Evolutionary conservation across 2,797 vertebrate genomes (phyloP).

Genomic region (Helarctos malayanus): DNA sequence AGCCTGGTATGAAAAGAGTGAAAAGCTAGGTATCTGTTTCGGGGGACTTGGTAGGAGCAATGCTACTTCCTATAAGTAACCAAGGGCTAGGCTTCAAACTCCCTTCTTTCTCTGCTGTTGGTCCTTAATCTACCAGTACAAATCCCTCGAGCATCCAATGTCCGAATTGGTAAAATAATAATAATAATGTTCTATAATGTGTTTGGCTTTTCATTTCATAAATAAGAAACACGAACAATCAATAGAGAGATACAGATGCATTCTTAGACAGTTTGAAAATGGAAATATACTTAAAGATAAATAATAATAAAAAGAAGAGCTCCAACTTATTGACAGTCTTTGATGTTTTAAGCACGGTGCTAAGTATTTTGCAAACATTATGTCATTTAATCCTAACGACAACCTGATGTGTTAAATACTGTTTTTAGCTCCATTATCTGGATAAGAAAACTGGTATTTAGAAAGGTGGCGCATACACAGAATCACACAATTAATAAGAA

Average conservation of each 20-base stretch:
- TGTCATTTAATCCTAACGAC: background rate
- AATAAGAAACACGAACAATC: background rate
- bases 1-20: background rate
- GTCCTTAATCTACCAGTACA: background rate
- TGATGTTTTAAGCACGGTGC: background rate
- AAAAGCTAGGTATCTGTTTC: background rate
- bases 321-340: background rate
- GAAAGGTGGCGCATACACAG: background rate
- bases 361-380: background rate
- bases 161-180: background rate
- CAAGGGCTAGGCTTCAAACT: background rate
- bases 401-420: background rate
- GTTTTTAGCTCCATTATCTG: conserved; percentile 12
- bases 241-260: background rate
- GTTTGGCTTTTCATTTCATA: background rate
- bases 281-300: background rate
- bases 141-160: background rate
- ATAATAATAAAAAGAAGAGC: background rate
- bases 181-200: background rate
- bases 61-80: background rate
- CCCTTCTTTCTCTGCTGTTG: background rate
- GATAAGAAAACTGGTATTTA: background rate
- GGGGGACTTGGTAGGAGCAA: background rate
- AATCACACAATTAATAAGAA: background rate
- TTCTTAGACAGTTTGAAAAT: background rate